Evolutionary conservation across 2,888 invertebrate species (phyloP), one percentile per base, ranked within the genome.

Genomic region (Cheilosia vernalis): DNA sequence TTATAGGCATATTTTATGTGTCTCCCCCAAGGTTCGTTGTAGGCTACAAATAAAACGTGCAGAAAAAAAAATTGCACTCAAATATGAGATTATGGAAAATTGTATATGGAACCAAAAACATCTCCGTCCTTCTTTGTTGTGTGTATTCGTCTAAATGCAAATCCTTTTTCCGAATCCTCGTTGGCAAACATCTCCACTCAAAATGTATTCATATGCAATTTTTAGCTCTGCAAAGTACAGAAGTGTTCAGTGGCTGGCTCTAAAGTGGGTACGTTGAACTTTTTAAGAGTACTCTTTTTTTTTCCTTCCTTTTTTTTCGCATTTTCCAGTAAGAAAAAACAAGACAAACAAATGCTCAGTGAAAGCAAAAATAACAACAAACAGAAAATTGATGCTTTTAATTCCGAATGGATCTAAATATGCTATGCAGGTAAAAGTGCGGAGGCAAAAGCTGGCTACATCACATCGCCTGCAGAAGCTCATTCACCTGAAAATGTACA

Each of bases 381-480:
- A 81, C 80, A 72, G 61, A 85, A 85, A 85, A 85, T 76, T 85
- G 85, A 85, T 85, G 85, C 85, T 85, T 85, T 85, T 85, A 85
- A 81, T 85, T 81, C 72, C 81, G 63, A 85, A 85, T 85, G 81
- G 67, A 81, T 85, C 69, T 80, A 73, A 73, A 56, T 61, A 74
- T 76, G 58, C 63, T 61, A 74, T 76, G 58, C 63, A 80, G 63
- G 60, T 76, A 81, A 51, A 72, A 67, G 72, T 77, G 53, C 60
- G 17, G 69, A 64, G 67, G 74, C 47, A 69, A 27, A 72, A 78
- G 73, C 42, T 74, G 37, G 3, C 69, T 49, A 58, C 58, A 44
- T 76, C 55, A 53, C 72, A 61, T 64, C 19, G 47, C 51, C 51
- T 51, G 53, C 64, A 66, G 76, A 76, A 85, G 85, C 85, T 80